A percentile compares a stretch with the other conserved stretches of the same genome.
Conservation (phyloP, 1,140 invertebrate species). For the Brachionus rubens region DNA sequence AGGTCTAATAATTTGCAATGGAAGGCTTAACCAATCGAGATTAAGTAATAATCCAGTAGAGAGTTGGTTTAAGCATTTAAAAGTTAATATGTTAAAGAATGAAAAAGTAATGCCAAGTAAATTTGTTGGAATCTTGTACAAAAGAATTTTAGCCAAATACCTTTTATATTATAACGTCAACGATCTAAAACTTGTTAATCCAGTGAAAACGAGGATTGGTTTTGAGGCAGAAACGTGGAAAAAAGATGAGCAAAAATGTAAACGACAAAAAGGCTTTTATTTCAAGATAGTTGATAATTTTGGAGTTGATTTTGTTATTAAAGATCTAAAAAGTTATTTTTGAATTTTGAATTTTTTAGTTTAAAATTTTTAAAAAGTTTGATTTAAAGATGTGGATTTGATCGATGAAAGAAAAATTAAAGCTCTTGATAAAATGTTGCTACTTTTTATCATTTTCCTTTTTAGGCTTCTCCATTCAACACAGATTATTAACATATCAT, state of each 20-base stretch:
- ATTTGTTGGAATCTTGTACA: background rate
- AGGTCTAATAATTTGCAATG: background rate
- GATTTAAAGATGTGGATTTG: too few species aligned
- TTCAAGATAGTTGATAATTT: background rate
- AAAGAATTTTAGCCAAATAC: background rate
- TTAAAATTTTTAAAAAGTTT: too few species aligned
- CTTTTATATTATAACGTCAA: slow-evolving; percentile 5
- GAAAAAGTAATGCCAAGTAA: slow-evolving; percentile 37
- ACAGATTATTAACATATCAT: too few species aligned
- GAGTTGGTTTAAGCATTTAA: slow-evolving; percentile 27
- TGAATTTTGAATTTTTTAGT: background rate
- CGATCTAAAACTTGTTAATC: background rate
- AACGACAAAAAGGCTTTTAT: slow-evolving; percentile 26
- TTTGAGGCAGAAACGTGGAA: background rate
- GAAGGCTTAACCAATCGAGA: background rate
- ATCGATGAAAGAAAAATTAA: too few species aligned
- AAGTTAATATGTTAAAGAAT: background rate
- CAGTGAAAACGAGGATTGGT: background rate
- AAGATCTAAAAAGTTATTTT: background rate
- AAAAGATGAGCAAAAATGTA: background rate
- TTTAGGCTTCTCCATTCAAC: too few species aligned
- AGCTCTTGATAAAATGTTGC: too few species aligned
- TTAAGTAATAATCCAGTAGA: background rate
- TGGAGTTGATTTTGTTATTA: background rate
- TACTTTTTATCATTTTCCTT: too few species aligned